Evolutionary conservation across 2,797 vertebrate species (phyloP), one percentile per base, ranked within the genome.

Genomic region (Oryzias dopingdopingensis): DNA sequence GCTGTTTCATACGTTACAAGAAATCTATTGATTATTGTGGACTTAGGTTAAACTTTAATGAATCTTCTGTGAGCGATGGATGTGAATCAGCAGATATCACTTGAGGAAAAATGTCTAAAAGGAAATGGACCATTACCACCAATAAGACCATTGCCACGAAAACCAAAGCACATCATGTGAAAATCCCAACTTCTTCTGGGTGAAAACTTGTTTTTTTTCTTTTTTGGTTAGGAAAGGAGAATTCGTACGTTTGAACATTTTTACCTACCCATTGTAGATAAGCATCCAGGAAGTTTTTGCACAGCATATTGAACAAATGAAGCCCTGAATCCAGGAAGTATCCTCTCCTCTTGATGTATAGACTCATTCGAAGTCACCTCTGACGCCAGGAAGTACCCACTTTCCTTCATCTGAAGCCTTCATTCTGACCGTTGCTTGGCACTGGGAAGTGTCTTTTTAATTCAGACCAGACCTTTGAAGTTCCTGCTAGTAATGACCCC

Each of bases 351-450:
- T n/a, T 80, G 77, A 83, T 72, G 62, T 67, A 81, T 68, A 23
- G 74, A 42, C 65, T 74, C 74, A 78, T 83, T 79, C 50, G 7
- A 40, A 72, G 46, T 83, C 65, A 72, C 73, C 79, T 76, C 74
- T 76, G 82, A 83, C 74, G 77, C 82, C 86, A 88, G 86, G 86
- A 88, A 86, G 61, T 56, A 42, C 42, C 81, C 65, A 72, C 74
- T 82, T 67, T 52, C 74, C 74, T 78, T 73, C 37, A 72, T 79
- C 60, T 68, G 44, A 6, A 7, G 74, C 70, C 56, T 70, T 74
- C 42, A 37, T 49, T 46, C 52, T 62, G 62, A 80, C 79, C 82
- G 49, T 29, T 17, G 17, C 50, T 47, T 37, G 60, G 63, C 78
- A 70, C 62, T 77, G 82, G 82, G 81, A 85, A 86, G 75, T 32